These are phyloP conservation scores for Trichoplusia ni DNA, from an alignment of 1,140 invertebrate species.

Conservation along the genomic window DNA sequence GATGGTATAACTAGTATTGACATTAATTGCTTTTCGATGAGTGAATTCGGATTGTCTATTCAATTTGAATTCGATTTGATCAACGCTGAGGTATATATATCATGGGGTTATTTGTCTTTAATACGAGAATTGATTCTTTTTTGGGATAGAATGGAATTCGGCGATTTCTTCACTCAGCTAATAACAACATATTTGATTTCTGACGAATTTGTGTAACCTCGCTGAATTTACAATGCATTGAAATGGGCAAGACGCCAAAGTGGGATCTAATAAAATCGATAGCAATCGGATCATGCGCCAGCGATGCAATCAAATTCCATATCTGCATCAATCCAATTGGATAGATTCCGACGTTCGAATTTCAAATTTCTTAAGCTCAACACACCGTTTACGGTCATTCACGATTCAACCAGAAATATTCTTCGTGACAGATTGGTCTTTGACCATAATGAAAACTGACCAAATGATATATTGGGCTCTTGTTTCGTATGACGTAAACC, in stretches of 20 bases:
- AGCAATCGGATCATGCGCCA: background rate
- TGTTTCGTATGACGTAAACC: background rate
- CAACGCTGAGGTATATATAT: no score
- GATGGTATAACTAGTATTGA: no score
- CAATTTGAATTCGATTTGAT: no score
- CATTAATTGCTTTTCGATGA: no score
- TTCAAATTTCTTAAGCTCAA: slow-evolving; percentile 16
- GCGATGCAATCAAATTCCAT: slow-evolving; percentile 17
- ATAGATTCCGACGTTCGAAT: slow-evolving; percentile 1
- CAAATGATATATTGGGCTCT: slow-evolving; percentile 3
- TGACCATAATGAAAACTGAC: slow-evolving; percentile 13
- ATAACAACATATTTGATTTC: background rate
- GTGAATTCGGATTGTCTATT: no score
- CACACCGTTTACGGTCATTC: slow-evolving; percentile 23
- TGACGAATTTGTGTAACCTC: background rate
- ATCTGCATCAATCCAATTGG: slow-evolving; percentile 15
- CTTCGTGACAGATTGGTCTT: slow-evolving; percentile 16
- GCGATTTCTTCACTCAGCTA: no score
- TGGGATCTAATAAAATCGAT: slow-evolving; percentile 5
- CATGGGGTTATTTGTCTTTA: no score
- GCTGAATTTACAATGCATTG: no score
- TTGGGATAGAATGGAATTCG: no score
- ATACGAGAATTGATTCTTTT: no score
- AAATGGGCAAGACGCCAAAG: background rate
- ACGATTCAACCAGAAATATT: slow-evolving; percentile 11